A percentile compares a stretch with the other conserved stretches of the same genome.
Evolutionary conservation across 2,113 vertebrate genomes (phyloP).

Genomic region (Dasyprocta punctata): DNA sequence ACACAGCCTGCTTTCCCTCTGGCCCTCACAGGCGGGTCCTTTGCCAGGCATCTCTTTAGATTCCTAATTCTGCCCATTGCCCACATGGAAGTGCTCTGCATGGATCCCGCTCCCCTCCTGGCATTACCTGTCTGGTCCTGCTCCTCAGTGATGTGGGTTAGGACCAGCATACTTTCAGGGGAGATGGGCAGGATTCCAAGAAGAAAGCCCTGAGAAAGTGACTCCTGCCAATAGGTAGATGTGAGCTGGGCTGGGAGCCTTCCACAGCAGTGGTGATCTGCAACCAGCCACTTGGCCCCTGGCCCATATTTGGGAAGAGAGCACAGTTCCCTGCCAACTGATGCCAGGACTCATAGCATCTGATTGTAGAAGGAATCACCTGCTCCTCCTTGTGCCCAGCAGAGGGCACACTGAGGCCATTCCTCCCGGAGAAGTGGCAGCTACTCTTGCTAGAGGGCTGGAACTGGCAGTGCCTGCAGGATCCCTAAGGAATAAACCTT

Average conservation of each 20-base stretch:
- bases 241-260: not conserved
- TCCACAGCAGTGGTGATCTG: not conserved
- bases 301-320: not conserved
- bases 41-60: not conserved
- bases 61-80: not conserved
- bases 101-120: not conserved
- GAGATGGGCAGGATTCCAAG: not conserved
- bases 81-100: not conserved
- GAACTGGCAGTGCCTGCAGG: not conserved
- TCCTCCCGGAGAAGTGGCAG: not conserved
- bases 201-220: not conserved
- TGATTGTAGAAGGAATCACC: not conserved
- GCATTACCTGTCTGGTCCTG: not conserved
- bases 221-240: not conserved
- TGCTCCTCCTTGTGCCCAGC: constrained; percentile 34
- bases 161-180: not conserved
- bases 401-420: constrained; percentile 59
- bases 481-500: not conserved
- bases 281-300: not conserved
- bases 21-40: not conserved
- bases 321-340: not conserved
- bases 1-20: not conserved
- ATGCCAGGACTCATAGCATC: not conserved
- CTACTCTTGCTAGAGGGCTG: not conserved
- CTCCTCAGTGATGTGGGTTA: not conserved